A percentile compares a stretch with the other conserved stretches of the same genome.
Conservation (phyloP, 2,888 invertebrate species). For the Elegia similella region DNA sequence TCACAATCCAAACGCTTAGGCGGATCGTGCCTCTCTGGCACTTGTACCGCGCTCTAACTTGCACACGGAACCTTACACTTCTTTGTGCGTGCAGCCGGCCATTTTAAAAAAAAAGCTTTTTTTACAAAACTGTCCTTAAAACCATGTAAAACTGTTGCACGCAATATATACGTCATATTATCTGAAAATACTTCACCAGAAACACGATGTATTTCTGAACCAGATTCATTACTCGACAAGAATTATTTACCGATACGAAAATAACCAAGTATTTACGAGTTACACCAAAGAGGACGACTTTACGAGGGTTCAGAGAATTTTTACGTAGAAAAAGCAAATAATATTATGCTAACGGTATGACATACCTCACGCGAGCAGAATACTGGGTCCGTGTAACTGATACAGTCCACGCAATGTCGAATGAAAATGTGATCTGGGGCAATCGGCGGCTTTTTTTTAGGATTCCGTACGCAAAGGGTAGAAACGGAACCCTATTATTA, state of each 20-base stretch:
- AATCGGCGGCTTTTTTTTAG: background rate
- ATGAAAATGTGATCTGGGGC: background rate
- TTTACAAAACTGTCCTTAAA: background rate
- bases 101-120: too few species aligned
- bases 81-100: too few species aligned
- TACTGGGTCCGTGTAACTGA: slow-evolving; percentile 40
- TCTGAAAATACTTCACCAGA: background rate
- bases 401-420: slow-evolving; percentile 52
- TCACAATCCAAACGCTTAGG: too few species aligned
- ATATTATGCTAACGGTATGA: slow-evolving; percentile 52
- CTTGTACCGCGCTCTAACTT: too few species aligned
- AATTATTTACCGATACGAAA: slow-evolving; percentile 2
- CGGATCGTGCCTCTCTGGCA: too few species aligned
- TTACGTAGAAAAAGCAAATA: slow-evolving; percentile 38
- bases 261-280: slow-evolving; percentile 9
- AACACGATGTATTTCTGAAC: background rate
- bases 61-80: too few species aligned
- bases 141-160: background rate
- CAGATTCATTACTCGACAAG: background rate
- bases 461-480: too few species aligned
- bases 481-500: too few species aligned
- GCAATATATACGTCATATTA: background rate
- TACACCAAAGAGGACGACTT: slow-evolving; percentile 7
- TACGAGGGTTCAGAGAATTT: slow-evolving; percentile 21
- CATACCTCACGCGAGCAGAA: slow-evolving; percentile 57